phyloP scores from a whole-genome alignment of 1,140 invertebrate genomes.

The Drosophila sulfurigaster region DNA sequence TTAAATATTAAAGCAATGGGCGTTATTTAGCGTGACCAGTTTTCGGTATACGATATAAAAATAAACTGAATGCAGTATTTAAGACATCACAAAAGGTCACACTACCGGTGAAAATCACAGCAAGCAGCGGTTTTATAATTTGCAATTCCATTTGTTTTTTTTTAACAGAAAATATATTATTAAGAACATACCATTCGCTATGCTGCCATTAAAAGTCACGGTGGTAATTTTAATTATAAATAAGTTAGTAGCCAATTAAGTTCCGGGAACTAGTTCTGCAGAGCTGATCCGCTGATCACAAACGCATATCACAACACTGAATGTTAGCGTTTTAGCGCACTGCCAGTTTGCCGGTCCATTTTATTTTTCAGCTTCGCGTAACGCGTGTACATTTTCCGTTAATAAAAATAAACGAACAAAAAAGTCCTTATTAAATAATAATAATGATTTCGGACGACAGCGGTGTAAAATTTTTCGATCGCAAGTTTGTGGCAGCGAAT shows the following conservation, averaged over 20 bases:
- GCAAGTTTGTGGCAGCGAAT: conserved; percentile 64
- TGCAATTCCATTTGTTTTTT: too few species aligned
- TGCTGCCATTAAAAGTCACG: background rate
- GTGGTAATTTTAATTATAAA: background rate
- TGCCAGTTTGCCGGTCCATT: conserved; percentile 1
- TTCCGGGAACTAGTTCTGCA: conserved; percentile 3
- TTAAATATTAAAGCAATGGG: too few species aligned
- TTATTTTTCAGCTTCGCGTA: background rate
- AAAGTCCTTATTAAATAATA: background rate
- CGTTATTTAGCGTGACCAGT: too few species aligned
- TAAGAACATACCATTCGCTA: too few species aligned
- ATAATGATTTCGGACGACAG: conserved; percentile 45
- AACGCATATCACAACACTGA: conserved; percentile 5
- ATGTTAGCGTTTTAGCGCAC: background rate
- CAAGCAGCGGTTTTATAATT: too few species aligned
- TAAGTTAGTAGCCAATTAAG: background rate
- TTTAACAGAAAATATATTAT: too few species aligned
- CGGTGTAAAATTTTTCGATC: conserved; percentile 61
- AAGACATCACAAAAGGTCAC: too few species aligned
- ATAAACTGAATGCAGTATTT: too few species aligned
- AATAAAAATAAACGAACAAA: too few species aligned
- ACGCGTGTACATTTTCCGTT: background rate
- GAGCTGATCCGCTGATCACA: background rate
- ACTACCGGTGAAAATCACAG: too few species aligned
- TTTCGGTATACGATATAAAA: too few species aligned